phyloP scores from a whole-genome alignment of 2,797 vertebrate genomes.

The Leptatherina wallacei region DNA sequence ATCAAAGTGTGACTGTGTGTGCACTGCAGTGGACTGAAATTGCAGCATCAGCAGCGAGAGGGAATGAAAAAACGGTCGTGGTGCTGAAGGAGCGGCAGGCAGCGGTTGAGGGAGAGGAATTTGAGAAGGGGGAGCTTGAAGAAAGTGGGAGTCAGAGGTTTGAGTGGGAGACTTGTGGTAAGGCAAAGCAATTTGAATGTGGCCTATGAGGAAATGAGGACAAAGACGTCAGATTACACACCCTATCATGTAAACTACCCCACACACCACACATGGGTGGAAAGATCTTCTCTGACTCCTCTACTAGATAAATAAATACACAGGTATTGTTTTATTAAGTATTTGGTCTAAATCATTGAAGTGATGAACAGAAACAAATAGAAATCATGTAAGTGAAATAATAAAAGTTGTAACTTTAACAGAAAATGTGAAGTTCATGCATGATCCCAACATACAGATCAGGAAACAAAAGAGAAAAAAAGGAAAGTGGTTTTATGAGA shows the following conservation, averaged over 20 bases:
- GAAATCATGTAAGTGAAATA: neutral
- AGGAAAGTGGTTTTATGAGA: too few species aligned
- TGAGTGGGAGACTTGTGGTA: constrained; percentile 66
- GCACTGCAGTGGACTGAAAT: constrained; percentile 44
- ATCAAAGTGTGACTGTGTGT: constrained; percentile 27
- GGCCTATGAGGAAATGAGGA: constrained; percentile 59
- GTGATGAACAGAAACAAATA: neutral
- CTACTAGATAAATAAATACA: neutral
- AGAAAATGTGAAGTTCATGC: neutral
- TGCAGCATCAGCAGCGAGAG: constrained; percentile 62
- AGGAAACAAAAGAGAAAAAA: neutral
- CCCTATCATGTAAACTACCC: constrained; percentile 19
- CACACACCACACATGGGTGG: constrained; percentile 13
- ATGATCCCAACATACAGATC: neutral
- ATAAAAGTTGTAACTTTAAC: neutral
- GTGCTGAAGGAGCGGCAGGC: constrained; percentile 34
- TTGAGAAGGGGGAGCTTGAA: constrained; percentile 56
- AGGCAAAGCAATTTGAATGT: constrained; percentile 39
- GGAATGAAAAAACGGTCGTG: constrained; percentile 49
- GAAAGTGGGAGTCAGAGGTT: constrained; percentile 65
- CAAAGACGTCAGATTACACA: constrained; percentile 42
- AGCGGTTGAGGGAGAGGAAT: constrained; percentile 23
- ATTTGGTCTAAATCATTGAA: neutral
- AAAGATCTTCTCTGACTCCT: neutral
- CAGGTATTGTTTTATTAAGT: too few species aligned